These are phyloP conservation scores for Nomada goodeniana DNA, from an alignment of 2,888 invertebrate genomes.

Conservation along the genomic window DNA sequence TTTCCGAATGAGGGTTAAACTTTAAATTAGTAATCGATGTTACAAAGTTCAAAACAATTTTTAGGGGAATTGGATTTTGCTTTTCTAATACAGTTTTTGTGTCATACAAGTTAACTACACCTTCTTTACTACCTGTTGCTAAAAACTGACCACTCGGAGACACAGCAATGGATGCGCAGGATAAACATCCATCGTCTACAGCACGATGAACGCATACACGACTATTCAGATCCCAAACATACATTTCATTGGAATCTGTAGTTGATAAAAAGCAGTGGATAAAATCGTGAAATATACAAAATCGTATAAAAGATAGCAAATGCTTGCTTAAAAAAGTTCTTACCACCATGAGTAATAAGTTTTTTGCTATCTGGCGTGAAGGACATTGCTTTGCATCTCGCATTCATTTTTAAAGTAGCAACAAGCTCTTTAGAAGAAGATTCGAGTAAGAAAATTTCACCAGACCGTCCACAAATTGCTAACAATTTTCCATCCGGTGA, in stretches of 20 bases:
- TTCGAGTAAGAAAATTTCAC: constrained; percentile 92
- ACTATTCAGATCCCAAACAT: constrained; percentile 91
- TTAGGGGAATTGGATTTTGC: constrained; percentile 88
- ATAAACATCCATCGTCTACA: constrained; percentile 94
- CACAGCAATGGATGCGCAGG: constrained; percentile 89
- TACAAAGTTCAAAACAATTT: constrained; percentile 92
- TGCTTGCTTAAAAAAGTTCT: constrained; percentile 47
- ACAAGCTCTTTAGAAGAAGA: constrained; percentile 91
- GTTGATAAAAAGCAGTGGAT: too few species aligned
- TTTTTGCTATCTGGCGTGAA: constrained; percentile 90
- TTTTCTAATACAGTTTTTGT: constrained; percentile 86
- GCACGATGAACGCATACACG: constrained; percentile 91
- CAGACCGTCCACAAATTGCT: constrained; percentile 90
- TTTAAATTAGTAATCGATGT: constrained; percentile 90
- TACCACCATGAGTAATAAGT: constrained; percentile 90
- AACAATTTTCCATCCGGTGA: constrained; percentile 93
- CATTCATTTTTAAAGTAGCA: constrained; percentile 91
- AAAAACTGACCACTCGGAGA: constrained; percentile 92
- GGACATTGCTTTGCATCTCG: constrained; percentile 87
- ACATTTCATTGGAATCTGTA: constrained; percentile 89
- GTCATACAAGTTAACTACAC: constrained; percentile 96
- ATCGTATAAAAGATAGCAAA: background rate
- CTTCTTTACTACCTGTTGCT: constrained; percentile 95
- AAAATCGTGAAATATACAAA: background rate
- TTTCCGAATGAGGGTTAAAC: constrained; percentile 94